Percentiles rank a stretch among this genome's conserved stretches.
Evolutionary conservation across 2,113 vertebrate species (phyloP).

Genomic region (Pomatorhinus ruficollis): DNA sequence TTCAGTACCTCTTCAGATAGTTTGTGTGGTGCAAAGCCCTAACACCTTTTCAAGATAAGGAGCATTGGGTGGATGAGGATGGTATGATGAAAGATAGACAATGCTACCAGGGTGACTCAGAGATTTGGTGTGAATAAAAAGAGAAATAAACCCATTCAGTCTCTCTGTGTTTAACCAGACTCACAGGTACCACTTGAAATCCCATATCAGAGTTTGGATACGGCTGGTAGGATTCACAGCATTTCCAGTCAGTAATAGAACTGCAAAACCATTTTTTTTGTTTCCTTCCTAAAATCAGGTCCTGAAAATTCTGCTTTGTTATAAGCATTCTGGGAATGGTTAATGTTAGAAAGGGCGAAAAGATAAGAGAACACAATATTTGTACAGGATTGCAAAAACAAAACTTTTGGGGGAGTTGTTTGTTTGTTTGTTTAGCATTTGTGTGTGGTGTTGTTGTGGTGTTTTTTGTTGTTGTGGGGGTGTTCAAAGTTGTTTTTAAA

Average conservation of each 20-base stretch:
- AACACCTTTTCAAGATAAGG: background rate
- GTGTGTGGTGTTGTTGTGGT: too few species aligned
- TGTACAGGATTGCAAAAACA: background rate
- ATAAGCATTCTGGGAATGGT: background rate
- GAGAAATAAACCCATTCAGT: background rate
- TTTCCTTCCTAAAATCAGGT: background rate
- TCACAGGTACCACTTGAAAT: background rate
- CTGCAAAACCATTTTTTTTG: background rate
- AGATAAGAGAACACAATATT: background rate
- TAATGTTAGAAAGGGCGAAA: background rate
- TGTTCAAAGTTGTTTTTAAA: too few species aligned
- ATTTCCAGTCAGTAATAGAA: background rate
- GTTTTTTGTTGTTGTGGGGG: too few species aligned
- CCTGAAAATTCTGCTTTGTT: background rate
- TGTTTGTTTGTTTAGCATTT: background rate
- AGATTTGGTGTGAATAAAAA: background rate
- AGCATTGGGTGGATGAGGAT: background rate
- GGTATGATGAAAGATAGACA: background rate
- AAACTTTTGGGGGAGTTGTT: background rate
- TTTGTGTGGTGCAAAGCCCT: background rate
- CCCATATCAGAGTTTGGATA: background rate
- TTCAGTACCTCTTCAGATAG: background rate
- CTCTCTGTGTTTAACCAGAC: background rate
- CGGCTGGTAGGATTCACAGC: background rate
- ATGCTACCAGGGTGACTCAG: background rate